phyloP scores from a whole-genome alignment of 2,797 vertebrate species.

The Chromobotia macracanthus region DNA sequence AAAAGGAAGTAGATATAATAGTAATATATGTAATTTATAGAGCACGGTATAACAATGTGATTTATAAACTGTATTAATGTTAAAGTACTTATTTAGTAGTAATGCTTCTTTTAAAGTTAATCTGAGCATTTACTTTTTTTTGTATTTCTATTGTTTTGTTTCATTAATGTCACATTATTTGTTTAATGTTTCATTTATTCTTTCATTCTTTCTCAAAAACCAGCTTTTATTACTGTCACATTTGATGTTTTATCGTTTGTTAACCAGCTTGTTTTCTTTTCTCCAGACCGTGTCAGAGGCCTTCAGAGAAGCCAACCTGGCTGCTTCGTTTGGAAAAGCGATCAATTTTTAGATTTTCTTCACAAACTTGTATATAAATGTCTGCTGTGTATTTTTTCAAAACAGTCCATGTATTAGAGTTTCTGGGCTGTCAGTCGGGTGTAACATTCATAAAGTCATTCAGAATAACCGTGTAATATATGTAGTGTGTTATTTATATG shows the following conservation, averaged over 20 bases:
- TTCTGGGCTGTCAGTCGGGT: slow-evolving; percentile 21
- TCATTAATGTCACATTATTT: no score
- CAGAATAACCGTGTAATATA: slow-evolving; percentile 53
- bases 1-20: no score
- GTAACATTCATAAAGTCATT: slow-evolving; percentile 34
- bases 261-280: slow-evolving; percentile 21
- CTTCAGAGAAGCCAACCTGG: slow-evolving; percentile 98
- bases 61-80: no score
- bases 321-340: slow-evolving; percentile 95
- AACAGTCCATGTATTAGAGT: slow-evolving; percentile 4
- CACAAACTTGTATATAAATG: slow-evolving; percentile 66
- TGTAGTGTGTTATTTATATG: slow-evolving; percentile 75
- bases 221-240: background rate
- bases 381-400: slow-evolving; percentile 35
- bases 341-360: slow-evolving; percentile 91
- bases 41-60: no score
- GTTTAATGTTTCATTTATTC: no score
- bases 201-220: no score
- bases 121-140: no score
- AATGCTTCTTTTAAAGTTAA: no score
- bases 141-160: no score
- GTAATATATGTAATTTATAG: no score
- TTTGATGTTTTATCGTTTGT: no score
- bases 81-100: no score
- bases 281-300: slow-evolving; percentile 97